phyloP scores from a whole-genome alignment of 1,140 invertebrate genomes.

The Diplogasteroides magnus region DNA sequence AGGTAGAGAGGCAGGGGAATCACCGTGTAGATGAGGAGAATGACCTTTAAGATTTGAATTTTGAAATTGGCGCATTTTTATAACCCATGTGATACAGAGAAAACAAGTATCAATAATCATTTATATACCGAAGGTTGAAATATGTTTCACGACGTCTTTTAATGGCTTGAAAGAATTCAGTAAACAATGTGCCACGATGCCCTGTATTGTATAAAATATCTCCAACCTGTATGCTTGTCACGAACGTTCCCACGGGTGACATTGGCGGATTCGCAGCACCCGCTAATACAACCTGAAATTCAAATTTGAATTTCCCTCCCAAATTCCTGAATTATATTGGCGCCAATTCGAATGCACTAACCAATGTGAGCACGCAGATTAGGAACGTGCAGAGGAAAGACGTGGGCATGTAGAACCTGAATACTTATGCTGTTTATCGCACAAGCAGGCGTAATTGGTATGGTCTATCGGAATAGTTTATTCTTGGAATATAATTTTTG shows the following conservation, averaged over 20 bases:
- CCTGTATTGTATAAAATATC: not conserved
- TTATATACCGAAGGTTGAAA: no score
- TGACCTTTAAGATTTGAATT: constrained; percentile 62
- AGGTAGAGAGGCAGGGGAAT: constrained; percentile 82
- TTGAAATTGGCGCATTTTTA: not conserved
- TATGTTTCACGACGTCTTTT: not conserved
- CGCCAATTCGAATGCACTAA: constrained; percentile 10
- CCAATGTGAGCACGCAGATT: constrained; percentile 48
- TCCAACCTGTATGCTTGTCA: constrained; percentile 43
- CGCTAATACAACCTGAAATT: not conserved
- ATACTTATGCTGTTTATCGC: not conserved
- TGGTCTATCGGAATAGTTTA: no score
- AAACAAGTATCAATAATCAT: constrained; percentile 1
- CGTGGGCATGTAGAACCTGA: constrained; percentile 39
- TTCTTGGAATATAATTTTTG: no score
- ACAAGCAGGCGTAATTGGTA: no score
- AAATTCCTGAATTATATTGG: constrained; percentile 1
- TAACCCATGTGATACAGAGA: not conserved
- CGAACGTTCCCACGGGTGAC: constrained; percentile 18
- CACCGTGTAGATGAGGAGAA: constrained; percentile 83
- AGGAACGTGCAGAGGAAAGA: constrained; percentile 54
- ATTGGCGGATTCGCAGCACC: not conserved
- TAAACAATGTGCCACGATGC: not conserved
- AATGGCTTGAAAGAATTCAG: not conserved
- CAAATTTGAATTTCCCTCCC: no score